Percentiles rank a stretch among this genome's conserved stretches.
phyloP scores from a whole-genome alignment of 2,888 invertebrate species.

The Sipha maydis region DNA sequence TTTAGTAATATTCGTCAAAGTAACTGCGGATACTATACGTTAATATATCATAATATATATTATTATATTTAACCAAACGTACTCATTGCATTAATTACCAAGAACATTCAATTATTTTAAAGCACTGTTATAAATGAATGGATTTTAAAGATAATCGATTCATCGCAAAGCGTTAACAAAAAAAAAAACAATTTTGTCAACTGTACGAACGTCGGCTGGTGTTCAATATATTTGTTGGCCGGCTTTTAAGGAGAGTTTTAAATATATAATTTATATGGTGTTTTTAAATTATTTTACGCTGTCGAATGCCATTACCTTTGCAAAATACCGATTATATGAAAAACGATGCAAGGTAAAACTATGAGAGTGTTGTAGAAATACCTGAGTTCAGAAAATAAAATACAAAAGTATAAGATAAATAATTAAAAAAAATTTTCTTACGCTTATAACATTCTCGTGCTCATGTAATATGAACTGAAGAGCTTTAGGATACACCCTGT shows the following conservation, averaged over 20 bases:
- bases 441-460: not conserved
- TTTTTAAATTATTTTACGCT: constrained; percentile 26
- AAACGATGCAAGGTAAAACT: not conserved
- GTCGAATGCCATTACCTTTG: constrained; percentile 20
- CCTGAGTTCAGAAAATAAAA: too few relatives aligned
- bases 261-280: constrained; percentile 3
- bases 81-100: constrained; percentile 14
- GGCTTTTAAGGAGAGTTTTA: constrained; percentile 39
- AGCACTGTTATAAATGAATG: constrained; percentile 3
- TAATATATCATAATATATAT: not conserved
- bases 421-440: not conserved
- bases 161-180: constrained; percentile 35
- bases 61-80: constrained; percentile 18
- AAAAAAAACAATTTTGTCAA: constrained; percentile 38
- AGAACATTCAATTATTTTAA: not conserved
- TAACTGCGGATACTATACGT: not conserved
- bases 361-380: not conserved
- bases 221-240: constrained; percentile 17
- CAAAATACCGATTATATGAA: not conserved
- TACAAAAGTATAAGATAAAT: too few relatives aligned
- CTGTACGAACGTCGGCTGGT: not conserved
- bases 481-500: not conserved
- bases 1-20: too few relatives aligned
- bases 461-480: not conserved
- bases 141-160: constrained; percentile 21